These are phyloP conservation scores for Phymastichus coffea DNA, from an alignment of 1,140 invertebrate species.

Conservation along the genomic window DNA sequence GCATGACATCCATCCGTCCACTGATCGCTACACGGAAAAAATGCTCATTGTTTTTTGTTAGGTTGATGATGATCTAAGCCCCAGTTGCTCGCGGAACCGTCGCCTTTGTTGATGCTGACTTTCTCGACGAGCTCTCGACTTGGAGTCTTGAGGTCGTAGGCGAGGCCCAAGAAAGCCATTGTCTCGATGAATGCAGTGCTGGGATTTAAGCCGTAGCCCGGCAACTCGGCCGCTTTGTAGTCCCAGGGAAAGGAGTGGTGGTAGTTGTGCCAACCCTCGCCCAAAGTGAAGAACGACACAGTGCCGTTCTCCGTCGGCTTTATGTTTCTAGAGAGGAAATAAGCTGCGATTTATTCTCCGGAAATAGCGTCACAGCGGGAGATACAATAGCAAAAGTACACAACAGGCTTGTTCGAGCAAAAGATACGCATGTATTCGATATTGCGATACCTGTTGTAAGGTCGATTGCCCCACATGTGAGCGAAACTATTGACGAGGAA, in stretches of 20 bases:
- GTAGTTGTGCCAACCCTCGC: slow-evolving; percentile 70
- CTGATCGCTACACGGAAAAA: too few species aligned
- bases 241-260: slow-evolving; percentile 73
- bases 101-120: slow-evolving; percentile 39
- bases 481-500: slow-evolving; percentile 90
- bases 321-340: slow-evolving; percentile 59
- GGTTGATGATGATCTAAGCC: slow-evolving; percentile 28
- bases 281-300: slow-evolving; percentile 50
- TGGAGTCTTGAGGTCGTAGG: slow-evolving; percentile 58
- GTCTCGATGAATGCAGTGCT: slow-evolving; percentile 64
- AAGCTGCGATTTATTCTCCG: background rate
- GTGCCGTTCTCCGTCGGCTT: slow-evolving; percentile 54
- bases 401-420: too few species aligned
- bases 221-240: slow-evolving; percentile 59
- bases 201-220: slow-evolving; percentile 58
- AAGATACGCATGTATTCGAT: too few species aligned
- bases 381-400: too few species aligned
- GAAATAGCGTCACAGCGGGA: too few species aligned
- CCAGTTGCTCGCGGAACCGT: slow-evolving; percentile 42
- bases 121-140: slow-evolving; percentile 39
- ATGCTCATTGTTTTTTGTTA: too few species aligned
- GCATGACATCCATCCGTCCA: too few species aligned
- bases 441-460: slow-evolving; percentile 75
- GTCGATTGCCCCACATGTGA: slow-evolving; percentile 78
- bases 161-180: slow-evolving; percentile 61